Evolutionary conservation across 2,113 vertebrate genomes (phyloP), one percentile per base, ranked within the genome.

Genomic region (Nibea coibor): DNA sequence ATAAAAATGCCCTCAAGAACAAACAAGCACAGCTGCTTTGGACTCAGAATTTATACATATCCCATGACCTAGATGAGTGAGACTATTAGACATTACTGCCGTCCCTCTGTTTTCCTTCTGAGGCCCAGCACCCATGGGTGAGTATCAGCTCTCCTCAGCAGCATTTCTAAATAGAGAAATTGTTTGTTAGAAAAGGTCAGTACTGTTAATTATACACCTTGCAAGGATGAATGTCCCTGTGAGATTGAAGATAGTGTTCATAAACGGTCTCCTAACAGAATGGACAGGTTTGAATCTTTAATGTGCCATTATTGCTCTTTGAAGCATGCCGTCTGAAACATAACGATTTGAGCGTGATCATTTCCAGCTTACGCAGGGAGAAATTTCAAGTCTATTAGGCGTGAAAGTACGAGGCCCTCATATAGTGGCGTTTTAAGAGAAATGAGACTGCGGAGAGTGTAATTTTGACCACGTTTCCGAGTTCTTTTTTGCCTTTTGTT

Each of bases 181-280:
- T 87, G 84, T 92, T 90, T 86, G 77, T 75, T 76, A 64, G 70
- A 75, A 85, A 91, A 87, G 88, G 90, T 86, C 88, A 91, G 14
- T 12, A 26, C 75, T 89, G 83, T 91, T 93, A 91, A 93, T 92
- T 89, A 88, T 77, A 85, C 78, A 85, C 83, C 86, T 82, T 8
- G n/a, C 51, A 72, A 82, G 82, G 81, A 84, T 78, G 75, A 57
- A 88, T 86, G 83, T 90, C 78, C 82, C 78, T 62, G 76, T 26
- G 82, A 83, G 62, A 87, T 58, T 78, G 61, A 59, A 69, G 68
- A 70, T 31, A 69, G 64, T 67, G 82, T 83, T 81, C 76, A 83
- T 88, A 81, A 92, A 89, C 57, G 45, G 73, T 69, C 78, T 72
- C 48, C 63, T 50, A 78, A 79, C 71, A 75, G 72, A 86, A 62